Evolutionary conservation across 2,797 vertebrate species (phyloP).

Genomic region (Gastrophryne carolinensis): DNA sequence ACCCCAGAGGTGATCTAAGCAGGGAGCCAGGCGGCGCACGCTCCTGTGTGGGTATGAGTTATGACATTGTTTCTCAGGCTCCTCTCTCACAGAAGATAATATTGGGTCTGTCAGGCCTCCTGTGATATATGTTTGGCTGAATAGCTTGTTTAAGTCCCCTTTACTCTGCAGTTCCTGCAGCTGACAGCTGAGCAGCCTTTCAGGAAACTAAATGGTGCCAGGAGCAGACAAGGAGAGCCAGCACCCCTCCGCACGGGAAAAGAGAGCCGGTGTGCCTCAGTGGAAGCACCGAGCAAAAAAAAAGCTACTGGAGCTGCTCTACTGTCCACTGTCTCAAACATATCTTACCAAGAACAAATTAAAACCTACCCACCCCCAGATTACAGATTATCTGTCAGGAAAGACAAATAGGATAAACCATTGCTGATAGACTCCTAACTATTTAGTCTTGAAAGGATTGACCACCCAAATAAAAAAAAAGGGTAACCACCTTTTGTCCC

Average conservation of each 20-base stretch:
- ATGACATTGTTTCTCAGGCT: slow-evolving; percentile 1
- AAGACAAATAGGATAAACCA: too few species aligned
- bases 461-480: too few species aligned
- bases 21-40: background rate
- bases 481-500: too few species aligned
- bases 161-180: slow-evolving; percentile 2
- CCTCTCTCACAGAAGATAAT: slow-evolving; percentile 10
- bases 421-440: too few species aligned
- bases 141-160: slow-evolving; percentile 5
- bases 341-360: too few species aligned
- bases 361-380: too few species aligned
- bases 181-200: background rate
- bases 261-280: background rate
- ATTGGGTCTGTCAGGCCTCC: slow-evolving; percentile 11
- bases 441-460: too few species aligned
- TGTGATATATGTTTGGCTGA: slow-evolving; percentile 21
- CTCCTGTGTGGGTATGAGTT: slow-evolving; percentile 11
- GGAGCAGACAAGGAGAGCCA: background rate
- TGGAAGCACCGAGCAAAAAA: background rate
- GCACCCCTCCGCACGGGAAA: background rate
- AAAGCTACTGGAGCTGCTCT: too few species aligned
- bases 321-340: too few species aligned
- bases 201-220: background rate
- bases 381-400: too few species aligned
- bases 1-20: background rate